A percentile compares a stretch with the other conserved stretches of the same genome.
These are phyloP conservation scores for Adelges cooleyi DNA, from an alignment of 1,140 invertebrate genomes.

Conservation along the genomic window DNA sequence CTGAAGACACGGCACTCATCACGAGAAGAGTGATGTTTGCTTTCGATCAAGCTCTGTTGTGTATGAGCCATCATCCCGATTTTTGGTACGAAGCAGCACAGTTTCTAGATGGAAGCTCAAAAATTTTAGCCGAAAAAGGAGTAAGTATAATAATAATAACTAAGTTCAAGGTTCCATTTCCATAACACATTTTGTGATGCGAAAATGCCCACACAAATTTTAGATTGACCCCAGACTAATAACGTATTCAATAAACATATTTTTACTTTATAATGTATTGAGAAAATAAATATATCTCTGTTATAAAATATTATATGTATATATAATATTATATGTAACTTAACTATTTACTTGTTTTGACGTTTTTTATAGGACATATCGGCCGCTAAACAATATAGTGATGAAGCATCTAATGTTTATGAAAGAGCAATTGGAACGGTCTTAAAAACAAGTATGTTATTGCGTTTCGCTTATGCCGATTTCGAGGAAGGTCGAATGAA, in stretches of 20 bases:
- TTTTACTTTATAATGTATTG: not conserved
- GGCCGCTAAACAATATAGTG: constrained; percentile 79
- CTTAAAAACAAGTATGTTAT: constrained; percentile 79
- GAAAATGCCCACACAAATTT: too few species aligned
- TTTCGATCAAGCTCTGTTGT: constrained; percentile 93
- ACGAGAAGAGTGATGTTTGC: constrained; percentile 95
- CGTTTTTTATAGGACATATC: constrained; percentile 84
- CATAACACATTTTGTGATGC: not conserved
- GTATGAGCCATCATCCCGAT: constrained; percentile 93
- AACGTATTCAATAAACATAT: not conserved
- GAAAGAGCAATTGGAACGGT: constrained; percentile 77
- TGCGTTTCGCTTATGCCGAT: constrained; percentile 97
- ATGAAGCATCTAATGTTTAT: constrained; percentile 87
- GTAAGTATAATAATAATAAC: constrained; percentile 47
- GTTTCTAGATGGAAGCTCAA: constrained; percentile 87
- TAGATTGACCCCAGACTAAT: too few species aligned
- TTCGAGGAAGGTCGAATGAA: constrained; percentile 95
- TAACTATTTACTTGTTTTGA: not conserved
- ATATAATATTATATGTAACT: not conserved
- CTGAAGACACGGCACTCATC: constrained; percentile 86
- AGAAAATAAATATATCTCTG: not conserved
- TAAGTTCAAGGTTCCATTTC: not conserved
- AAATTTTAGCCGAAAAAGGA: constrained; percentile 86
- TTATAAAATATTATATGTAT: not conserved
- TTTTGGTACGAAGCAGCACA: constrained; percentile 98